phyloP scores from a whole-genome alignment of 2,113 vertebrate genomes.

The Stigmatopora nigra region DNA sequence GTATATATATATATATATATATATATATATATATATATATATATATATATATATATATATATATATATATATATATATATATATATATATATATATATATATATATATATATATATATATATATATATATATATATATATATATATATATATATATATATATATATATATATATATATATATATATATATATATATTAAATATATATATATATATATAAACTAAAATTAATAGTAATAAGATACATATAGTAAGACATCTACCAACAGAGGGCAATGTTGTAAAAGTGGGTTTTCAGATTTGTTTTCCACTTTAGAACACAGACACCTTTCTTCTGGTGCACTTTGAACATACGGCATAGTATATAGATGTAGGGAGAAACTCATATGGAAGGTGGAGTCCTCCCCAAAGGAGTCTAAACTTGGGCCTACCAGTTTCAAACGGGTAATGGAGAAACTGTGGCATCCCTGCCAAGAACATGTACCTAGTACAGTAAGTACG shows the following conservation, averaged over 20 bases:
- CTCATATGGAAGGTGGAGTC: constrained; percentile 15
- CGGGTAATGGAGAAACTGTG: constrained; percentile 19
- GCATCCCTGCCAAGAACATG: constrained; percentile 23
- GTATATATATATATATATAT: no score
- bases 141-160: no score
- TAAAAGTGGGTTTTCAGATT: constrained; percentile 8
- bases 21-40: no score
- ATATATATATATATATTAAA: no score
- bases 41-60: no score
- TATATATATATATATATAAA: no score
- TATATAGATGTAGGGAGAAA: constrained; percentile 21
- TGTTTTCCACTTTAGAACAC: constrained; percentile 47
- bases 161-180: no score
- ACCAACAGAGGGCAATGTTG: constrained; percentile 58
- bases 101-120: no score
- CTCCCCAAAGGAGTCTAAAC: constrained; percentile 6
- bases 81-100: no score
- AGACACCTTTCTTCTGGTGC: constrained; percentile 46
- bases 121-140: no score
- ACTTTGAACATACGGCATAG: constrained; percentile 22
- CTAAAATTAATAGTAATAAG: no score
- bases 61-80: no score
- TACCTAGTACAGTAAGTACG: background rate
- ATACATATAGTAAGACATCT: background rate
- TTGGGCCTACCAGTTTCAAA: constrained; percentile 16